phyloP scores from a whole-genome alignment of 2,113 vertebrate genomes.

The Callocephalon fimbriatum region DNA sequence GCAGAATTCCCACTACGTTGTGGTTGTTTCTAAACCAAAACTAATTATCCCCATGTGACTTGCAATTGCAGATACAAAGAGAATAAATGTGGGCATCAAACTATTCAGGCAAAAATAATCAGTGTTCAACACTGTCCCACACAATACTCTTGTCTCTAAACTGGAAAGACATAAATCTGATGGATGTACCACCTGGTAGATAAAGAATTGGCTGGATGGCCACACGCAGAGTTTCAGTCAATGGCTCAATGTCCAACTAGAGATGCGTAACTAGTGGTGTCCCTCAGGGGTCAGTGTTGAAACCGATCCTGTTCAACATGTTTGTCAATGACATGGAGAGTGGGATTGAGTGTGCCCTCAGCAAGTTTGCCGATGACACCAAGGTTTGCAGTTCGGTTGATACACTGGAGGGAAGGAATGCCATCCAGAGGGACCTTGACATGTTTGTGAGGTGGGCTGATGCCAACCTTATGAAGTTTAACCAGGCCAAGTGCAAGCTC shows the following conservation, averaged over 20 bases:
- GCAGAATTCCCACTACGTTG: not conserved
- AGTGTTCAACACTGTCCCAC: not conserved
- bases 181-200: not conserved
- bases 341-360: not conserved
- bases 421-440: no score
- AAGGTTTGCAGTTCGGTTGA: no score
- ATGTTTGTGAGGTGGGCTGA: no score
- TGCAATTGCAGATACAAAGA: not conserved
- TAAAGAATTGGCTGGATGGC: not conserved
- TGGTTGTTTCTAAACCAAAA: conserved; percentile 12
- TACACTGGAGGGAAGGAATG: no score
- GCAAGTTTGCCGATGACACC: no score
- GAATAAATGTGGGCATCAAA: not conserved
- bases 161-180: not conserved
- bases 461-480: no score
- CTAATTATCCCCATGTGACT: not conserved
- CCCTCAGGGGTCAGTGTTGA: not conserved
- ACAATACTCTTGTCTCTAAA: not conserved
- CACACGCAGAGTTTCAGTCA: not conserved
- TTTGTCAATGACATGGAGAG: not conserved
- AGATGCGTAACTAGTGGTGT: not conserved
- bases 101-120: conserved; percentile 8
- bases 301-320: not conserved
- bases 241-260: not conserved
- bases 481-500: no score